Evolutionary conservation across 1,140 invertebrate genomes (phyloP).

Genomic region (Zaprionus africanus): DNA sequence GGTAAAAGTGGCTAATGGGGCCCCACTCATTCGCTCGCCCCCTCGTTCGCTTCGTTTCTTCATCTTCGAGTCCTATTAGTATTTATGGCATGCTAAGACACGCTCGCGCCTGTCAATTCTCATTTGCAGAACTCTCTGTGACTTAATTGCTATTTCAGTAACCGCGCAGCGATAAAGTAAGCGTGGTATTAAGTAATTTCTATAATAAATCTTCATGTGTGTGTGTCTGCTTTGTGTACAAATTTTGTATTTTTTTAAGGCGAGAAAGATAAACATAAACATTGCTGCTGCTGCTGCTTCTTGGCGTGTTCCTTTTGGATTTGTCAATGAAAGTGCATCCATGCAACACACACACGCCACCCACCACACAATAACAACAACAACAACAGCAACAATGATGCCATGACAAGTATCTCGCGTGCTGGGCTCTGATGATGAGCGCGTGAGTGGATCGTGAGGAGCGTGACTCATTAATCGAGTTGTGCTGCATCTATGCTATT

Average conservation of each 20-base stretch:
- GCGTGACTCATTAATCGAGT: not conserved
- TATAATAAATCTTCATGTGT: slow-evolving; percentile 41
- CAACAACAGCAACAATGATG: slow-evolving; percentile 29
- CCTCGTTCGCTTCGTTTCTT: not conserved
- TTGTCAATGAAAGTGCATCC: slow-evolving; percentile 55
- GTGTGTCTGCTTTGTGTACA: not conserved
- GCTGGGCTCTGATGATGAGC: slow-evolving; percentile 34
- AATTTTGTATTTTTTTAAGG: not conserved
- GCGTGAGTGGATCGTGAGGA: slow-evolving; percentile 38
- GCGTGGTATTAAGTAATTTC: slow-evolving; percentile 45
- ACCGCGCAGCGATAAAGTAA: slow-evolving; percentile 26
- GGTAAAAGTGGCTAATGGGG: slow-evolving; percentile 71
- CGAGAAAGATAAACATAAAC: slow-evolving; percentile 40
- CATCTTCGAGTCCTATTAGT: slow-evolving; percentile 30
- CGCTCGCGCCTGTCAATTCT: slow-evolving; percentile 34
- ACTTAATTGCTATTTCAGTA: slow-evolving; percentile 61
- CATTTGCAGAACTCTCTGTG: slow-evolving; percentile 41
- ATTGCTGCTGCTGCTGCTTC: slow-evolving; percentile 14
- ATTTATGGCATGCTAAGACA: slow-evolving; percentile 45
- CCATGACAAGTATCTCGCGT: slow-evolving; percentile 44
- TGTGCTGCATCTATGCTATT: not conserved
- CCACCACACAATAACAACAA: slow-evolving; percentile 17
- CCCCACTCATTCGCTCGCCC: slow-evolving; percentile 1
- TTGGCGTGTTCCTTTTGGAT: slow-evolving; percentile 22
- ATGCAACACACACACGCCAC: slow-evolving; percentile 38